phyloP scores from a whole-genome alignment of 2,888 invertebrate species.

The Protonemura montana region DNA sequence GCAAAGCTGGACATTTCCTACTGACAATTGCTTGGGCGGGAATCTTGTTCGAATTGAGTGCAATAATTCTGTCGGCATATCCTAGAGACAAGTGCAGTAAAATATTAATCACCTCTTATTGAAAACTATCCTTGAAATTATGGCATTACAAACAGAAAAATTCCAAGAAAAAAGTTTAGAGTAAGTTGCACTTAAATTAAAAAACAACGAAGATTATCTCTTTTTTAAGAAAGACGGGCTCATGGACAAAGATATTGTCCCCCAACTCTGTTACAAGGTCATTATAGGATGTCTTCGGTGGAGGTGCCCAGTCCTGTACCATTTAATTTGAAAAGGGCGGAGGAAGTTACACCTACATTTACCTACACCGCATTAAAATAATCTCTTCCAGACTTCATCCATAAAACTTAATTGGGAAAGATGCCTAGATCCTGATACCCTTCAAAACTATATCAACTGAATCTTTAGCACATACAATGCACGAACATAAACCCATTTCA shows the following conservation, averaged over 20 bases:
- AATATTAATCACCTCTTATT: background rate
- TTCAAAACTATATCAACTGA: background rate
- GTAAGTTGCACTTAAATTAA: too few relatives aligned
- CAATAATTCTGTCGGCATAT: background rate
- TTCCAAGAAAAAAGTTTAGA: too few relatives aligned
- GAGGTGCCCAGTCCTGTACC: background rate
- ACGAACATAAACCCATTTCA: background rate
- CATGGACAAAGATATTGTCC: background rate
- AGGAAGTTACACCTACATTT: background rate
- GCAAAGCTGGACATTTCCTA: background rate
- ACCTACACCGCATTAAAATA: background rate
- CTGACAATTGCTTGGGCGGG: background rate
- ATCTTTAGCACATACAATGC: background rate
- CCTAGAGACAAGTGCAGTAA: background rate
- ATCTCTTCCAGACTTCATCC: background rate
- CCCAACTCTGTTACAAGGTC: background rate
- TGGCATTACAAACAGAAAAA: too few relatives aligned
- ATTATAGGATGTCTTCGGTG: background rate
- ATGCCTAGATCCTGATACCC: background rate
- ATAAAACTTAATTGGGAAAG: slow-evolving; percentile 12
- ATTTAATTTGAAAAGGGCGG: slow-evolving; percentile 4
- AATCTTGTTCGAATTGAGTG: background rate
- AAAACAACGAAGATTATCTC: too few relatives aligned
- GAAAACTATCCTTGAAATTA: too few relatives aligned
- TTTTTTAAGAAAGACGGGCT: too few relatives aligned